Evolutionary conservation across 64 coral and sea anemone genomes (phyloP).

Genomic region (Catalaphyllia jardinei): DNA sequence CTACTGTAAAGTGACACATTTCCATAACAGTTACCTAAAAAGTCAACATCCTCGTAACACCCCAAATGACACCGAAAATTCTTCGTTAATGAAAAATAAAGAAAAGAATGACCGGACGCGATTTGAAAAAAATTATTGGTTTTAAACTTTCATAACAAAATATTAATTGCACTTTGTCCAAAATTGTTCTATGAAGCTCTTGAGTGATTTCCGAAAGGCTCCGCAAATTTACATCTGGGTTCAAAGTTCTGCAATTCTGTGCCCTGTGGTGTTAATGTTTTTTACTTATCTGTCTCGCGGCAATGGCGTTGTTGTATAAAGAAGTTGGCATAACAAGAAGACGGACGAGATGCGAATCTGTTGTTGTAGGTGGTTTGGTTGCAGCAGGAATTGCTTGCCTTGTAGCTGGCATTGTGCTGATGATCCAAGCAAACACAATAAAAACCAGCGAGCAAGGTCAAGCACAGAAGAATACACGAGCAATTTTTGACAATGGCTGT

Average conservation of each 20-base stretch:
- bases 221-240: background rate
- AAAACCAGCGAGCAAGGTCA: constrained; percentile 6
- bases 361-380: constrained; percentile 23
- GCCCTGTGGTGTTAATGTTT: background rate
- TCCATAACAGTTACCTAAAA: constrained; percentile 15
- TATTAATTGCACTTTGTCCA: constrained; percentile 6
- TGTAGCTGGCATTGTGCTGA: constrained; percentile 37
- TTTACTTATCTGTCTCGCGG: background rate
- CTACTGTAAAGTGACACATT: background rate
- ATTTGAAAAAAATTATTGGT: background rate
- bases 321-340: constrained; percentile 8
- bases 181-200: background rate
- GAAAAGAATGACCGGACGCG: constrained; percentile 20
- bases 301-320: constrained; percentile 18
- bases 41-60: constrained; percentile 27
- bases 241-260: background rate
- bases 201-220: constrained; percentile 8
- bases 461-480: background rate
- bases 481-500: background rate
- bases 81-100: constrained; percentile 25
- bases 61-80: background rate
- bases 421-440: constrained; percentile 31
- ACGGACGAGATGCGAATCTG: constrained; percentile 17
- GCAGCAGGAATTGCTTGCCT: constrained; percentile 48
- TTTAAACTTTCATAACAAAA: background rate